Conservation (phyloP, 2,888 invertebrate genomes). For the Cacoxenus indagator region DNA sequence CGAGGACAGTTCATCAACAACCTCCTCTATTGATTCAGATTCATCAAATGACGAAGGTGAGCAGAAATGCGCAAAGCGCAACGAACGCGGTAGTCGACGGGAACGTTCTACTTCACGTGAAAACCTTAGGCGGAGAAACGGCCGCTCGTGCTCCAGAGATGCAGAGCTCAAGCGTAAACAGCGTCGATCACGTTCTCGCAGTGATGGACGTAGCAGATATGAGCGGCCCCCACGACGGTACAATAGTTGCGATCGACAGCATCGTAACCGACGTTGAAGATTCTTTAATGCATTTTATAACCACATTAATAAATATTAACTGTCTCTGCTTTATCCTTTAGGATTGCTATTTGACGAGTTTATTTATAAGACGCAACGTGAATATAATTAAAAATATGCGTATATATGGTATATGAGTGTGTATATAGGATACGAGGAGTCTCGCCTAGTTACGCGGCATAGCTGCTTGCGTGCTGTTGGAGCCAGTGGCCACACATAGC, state of each 20-base stretch:
- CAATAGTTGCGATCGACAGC: background rate
- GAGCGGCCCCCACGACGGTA: slow-evolving; percentile 26
- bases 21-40: slow-evolving; percentile 19
- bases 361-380: slow-evolving; percentile 34
- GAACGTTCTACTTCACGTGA: slow-evolving; percentile 30
- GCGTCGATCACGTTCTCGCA: slow-evolving; percentile 35
- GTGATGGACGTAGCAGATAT: slow-evolving; percentile 25
- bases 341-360: slow-evolving; percentile 46
- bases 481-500: slow-evolving; percentile 77
- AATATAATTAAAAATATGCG: background rate
- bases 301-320: too few relatives aligned
- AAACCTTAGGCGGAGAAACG: slow-evolving; percentile 33
- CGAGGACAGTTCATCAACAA: slow-evolving; percentile 19
- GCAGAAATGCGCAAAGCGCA: slow-evolving; percentile 9
- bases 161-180: background rate
- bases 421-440: background rate
- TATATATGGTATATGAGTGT: background rate
- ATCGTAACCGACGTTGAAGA: background rate
- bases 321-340: too few relatives aligned
- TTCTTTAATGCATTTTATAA: background rate
- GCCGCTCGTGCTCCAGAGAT: slow-evolving; percentile 29
- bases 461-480: slow-evolving; percentile 66
- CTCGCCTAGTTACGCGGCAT: slow-evolving; percentile 14
- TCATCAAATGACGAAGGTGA: slow-evolving; percentile 31
- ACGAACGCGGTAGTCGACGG: background rate